Evolutionary conservation across 2,113 vertebrate genomes (phyloP).

Genomic region (Mus musculus): DNA sequence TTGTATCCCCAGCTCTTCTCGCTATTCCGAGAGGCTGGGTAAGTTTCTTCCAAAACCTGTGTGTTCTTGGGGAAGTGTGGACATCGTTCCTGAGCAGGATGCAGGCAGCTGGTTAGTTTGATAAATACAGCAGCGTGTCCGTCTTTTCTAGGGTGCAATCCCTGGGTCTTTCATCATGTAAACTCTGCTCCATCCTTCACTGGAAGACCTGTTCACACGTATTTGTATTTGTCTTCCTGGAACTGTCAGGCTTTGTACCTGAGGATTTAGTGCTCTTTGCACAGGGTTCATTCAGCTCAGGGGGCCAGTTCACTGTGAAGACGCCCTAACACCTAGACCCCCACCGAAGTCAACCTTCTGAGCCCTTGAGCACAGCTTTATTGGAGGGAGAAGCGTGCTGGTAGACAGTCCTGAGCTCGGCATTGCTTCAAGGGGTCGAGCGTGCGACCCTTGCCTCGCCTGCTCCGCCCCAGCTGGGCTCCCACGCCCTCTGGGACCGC

Average conservation of each 20-base stretch:
- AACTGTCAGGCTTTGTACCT: neutral
- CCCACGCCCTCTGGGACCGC: constrained; percentile 67
- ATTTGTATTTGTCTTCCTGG: no score
- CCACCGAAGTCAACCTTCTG: neutral
- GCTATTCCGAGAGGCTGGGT: neutral
- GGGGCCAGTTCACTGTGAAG: neutral
- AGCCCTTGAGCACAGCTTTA: neutral
- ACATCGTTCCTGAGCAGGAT: neutral
- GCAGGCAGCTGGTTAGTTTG: neutral
- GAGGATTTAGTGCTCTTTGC: neutral
- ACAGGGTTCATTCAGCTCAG: neutral
- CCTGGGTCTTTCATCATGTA: neutral
- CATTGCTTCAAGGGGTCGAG: neutral
- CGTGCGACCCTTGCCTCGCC: neutral
- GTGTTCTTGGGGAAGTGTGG: neutral
- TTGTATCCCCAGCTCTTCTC: neutral
- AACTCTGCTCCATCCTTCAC: neutral
- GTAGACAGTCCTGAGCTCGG: neutral
- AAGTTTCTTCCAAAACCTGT: neutral
- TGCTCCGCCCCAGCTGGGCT: neutral
- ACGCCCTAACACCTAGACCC: neutral
- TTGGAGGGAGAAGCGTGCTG: neutral
- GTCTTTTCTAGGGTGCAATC: neutral
- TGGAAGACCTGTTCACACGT: neutral
- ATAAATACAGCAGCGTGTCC: neutral